Conservation (phyloP, 2,113 vertebrate genomes). For the Piaya cayana region DNA sequence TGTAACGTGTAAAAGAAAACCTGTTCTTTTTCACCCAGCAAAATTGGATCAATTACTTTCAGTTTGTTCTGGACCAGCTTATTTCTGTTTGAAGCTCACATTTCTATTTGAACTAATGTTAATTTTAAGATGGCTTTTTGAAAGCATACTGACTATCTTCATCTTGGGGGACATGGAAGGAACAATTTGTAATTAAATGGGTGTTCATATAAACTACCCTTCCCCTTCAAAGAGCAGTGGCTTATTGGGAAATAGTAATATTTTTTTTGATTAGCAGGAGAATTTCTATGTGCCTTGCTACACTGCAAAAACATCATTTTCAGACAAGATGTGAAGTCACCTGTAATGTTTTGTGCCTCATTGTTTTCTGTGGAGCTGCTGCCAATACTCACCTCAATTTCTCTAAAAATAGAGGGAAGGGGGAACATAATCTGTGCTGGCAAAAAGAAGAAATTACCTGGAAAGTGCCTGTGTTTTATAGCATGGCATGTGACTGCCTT, state of each 20-base stretch:
- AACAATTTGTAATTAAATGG: background rate
- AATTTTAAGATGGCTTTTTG: background rate
- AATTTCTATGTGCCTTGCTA: background rate
- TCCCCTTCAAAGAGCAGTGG: background rate
- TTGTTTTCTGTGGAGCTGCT: background rate
- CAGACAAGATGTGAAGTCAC: background rate
- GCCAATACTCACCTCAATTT: background rate
- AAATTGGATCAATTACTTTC: background rate
- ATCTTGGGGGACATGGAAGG: background rate
- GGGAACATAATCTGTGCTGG: background rate
- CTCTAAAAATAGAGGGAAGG: background rate
- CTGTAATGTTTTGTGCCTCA: background rate
- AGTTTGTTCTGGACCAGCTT: background rate
- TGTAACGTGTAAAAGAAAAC: background rate
- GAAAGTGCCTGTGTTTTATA: background rate
- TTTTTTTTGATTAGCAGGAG: background rate
- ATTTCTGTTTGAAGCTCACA: background rate
- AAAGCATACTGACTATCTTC: background rate
- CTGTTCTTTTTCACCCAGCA: background rate
- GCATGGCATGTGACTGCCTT: background rate
- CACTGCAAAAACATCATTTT: background rate
- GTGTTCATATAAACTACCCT: accelerated
- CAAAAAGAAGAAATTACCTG: background rate
- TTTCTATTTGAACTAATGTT: background rate
- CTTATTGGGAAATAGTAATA: background rate